A percentile compares a stretch with the other conserved stretches of the same genome.
Evolutionary conservation across 92 coral and sea anemone species (phyloP).

Genomic region (Epizoanthus rinbou): DNA sequence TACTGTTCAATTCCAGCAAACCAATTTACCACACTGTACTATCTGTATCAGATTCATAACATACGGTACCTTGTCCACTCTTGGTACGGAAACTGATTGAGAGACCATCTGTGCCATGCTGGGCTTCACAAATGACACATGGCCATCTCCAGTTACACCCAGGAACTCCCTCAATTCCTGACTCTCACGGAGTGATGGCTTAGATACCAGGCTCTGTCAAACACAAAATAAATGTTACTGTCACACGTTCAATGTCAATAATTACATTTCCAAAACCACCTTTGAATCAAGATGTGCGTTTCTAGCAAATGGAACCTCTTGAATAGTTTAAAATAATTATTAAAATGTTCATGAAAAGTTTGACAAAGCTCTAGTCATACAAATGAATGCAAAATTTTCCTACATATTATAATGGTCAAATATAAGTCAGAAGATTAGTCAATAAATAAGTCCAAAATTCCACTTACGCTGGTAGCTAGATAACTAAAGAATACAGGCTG

Average conservation of each 20-base stretch:
- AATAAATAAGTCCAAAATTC: too few species aligned
- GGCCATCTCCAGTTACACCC: constrained; percentile 82
- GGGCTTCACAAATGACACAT: constrained; percentile 78
- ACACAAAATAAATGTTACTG: background rate
- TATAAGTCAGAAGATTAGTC: too few species aligned
- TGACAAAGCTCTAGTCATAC: too few species aligned
- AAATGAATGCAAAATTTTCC: too few species aligned
- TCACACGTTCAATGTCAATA: background rate
- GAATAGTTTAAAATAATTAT: too few species aligned
- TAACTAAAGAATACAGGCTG: too few species aligned
- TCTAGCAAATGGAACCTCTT: too few species aligned
- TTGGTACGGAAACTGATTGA: constrained; percentile 86
- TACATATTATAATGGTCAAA: too few species aligned
- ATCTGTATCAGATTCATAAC: background rate
- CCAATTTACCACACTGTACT: too few species aligned
- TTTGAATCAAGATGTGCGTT: background rate
- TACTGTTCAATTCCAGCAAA: too few species aligned
- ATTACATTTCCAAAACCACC: background rate
- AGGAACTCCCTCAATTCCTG: constrained; percentile 89
- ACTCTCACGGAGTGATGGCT: constrained; percentile 77
- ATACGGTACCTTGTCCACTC: constrained; percentile 86
- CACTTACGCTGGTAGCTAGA: too few species aligned
- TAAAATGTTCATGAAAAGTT: too few species aligned
- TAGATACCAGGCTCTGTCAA: constrained; percentile 84
- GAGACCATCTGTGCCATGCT: constrained; percentile 76